These are phyloP conservation scores for Phrynosoma platyrhinos DNA, from an alignment of 2,113 vertebrate genomes.

Conservation along the genomic window DNA sequence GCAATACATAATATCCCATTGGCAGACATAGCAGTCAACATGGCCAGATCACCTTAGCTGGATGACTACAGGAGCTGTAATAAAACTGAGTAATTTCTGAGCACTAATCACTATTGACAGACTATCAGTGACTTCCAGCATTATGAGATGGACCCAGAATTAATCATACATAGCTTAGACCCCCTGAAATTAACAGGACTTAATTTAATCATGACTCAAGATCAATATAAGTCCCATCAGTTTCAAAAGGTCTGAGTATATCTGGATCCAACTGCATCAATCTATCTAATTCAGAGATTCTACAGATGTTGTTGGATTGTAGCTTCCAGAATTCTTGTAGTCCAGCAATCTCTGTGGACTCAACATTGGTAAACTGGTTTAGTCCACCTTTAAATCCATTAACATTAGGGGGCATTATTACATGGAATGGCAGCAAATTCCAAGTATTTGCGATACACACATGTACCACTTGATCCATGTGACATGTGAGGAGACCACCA, in stretches of 20 bases:
- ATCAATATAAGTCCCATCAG: no score
- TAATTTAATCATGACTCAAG: no score
- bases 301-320: not conserved
- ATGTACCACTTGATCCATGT: not conserved
- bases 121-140: no score
- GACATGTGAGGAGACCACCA: slow-evolving; percentile 2
- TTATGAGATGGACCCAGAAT: no score
- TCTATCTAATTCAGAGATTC: not conserved
- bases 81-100: no score
- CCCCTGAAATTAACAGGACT: no score
- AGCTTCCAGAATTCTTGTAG: not conserved
- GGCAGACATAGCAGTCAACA: slow-evolving; percentile 20
- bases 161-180: no score
- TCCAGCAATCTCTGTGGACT: not conserved
- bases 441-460: not conserved
- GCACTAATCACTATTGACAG: no score
- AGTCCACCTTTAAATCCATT: not conserved
- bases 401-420: not conserved
- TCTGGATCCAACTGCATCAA: not conserved
- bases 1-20: not conserved
- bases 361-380: not conserved
- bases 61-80: no score
- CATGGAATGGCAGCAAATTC: not conserved
- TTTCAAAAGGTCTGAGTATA: no score
- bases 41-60: no score